These are phyloP conservation scores for Anarsia innoxiella DNA, from an alignment of 2,888 invertebrate genomes.

Conservation along the genomic window DNA sequence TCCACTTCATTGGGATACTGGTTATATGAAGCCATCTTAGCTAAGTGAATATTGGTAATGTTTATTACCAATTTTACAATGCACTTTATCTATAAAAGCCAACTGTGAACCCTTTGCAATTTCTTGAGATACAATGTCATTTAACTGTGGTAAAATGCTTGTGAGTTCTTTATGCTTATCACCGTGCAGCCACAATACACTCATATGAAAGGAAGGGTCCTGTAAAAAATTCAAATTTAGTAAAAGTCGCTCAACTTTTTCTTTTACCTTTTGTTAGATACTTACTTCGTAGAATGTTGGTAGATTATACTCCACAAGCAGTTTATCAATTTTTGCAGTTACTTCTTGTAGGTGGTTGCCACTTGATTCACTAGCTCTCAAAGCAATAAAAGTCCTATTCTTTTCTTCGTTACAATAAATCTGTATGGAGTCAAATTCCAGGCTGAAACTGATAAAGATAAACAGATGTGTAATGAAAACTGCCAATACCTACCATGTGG, in stretches of 20 bases:
- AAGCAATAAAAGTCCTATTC: conserved; percentile 87
- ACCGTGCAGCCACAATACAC: conserved; percentile 86
- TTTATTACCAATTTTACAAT: conserved; percentile 87
- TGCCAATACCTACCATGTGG: too few species aligned
- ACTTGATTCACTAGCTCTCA: conserved; percentile 77
- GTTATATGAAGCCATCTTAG: conserved; percentile 27
- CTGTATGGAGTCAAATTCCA: conserved; percentile 77
- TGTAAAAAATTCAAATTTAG: conserved; percentile 47
- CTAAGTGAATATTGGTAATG: conserved; percentile 78
- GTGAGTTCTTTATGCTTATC: conserved; percentile 73
- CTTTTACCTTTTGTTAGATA: background rate
- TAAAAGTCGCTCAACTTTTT: background rate
- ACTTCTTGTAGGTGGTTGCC: conserved; percentile 73
- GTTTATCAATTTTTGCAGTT: conserved; percentile 77
- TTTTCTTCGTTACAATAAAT: conserved; percentile 89
- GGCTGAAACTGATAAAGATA: conserved; percentile 68
- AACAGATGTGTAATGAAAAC: conserved; percentile 1
- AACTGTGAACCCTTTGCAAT: conserved; percentile 47
- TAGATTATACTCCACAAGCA: conserved; percentile 83
- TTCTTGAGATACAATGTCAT: conserved; percentile 46
- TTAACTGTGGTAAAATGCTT: conserved; percentile 64
- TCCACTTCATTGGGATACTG: background rate
- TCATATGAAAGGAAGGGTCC: conserved; percentile 90
- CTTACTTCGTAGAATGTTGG: conserved; percentile 85
- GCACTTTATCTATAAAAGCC: conserved; percentile 69